Evolutionary conservation across 2,113 vertebrate species (phyloP).

Genomic region (Chamaea fasciata): DNA sequence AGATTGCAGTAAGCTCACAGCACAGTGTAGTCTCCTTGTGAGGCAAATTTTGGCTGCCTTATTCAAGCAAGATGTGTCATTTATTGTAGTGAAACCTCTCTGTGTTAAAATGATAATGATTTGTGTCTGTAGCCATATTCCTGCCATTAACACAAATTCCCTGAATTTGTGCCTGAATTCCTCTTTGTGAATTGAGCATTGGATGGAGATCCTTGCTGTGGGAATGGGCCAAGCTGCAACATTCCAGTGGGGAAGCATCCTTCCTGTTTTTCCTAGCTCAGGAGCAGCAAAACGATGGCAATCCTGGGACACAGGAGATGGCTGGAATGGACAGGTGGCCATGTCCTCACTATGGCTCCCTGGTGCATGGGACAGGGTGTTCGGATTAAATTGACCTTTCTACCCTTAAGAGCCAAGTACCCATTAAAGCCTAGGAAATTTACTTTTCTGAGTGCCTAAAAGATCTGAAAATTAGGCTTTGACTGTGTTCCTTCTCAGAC

Average conservation of each 20-base stretch:
- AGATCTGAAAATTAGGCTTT: background rate
- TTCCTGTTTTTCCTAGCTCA: background rate
- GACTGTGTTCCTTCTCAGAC: background rate
- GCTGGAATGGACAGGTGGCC: background rate
- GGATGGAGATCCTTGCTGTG: background rate
- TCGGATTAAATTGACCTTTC: background rate
- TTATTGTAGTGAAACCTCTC: background rate
- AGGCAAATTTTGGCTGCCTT: background rate
- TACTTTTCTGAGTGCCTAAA: background rate
- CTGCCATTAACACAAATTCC: background rate
- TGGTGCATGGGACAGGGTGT: background rate
- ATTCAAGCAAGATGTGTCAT: background rate
- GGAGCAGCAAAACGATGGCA: background rate
- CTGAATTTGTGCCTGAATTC: background rate
- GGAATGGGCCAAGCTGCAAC: background rate
- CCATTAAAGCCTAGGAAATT: background rate
- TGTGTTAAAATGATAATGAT: background rate
- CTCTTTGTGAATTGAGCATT: background rate
- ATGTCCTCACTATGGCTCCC: rapidly evolving
- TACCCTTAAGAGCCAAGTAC: background rate
- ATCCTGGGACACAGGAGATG: background rate
- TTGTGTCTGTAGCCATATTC: background rate
- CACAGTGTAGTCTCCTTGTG: background rate
- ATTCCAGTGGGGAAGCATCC: background rate
- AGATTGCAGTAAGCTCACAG: background rate